Percentiles rank a stretch among this genome's conserved stretches.
phyloP scores from a whole-genome alignment of 2,113 vertebrate genomes.

The Mystacornis crossleyi region DNA sequence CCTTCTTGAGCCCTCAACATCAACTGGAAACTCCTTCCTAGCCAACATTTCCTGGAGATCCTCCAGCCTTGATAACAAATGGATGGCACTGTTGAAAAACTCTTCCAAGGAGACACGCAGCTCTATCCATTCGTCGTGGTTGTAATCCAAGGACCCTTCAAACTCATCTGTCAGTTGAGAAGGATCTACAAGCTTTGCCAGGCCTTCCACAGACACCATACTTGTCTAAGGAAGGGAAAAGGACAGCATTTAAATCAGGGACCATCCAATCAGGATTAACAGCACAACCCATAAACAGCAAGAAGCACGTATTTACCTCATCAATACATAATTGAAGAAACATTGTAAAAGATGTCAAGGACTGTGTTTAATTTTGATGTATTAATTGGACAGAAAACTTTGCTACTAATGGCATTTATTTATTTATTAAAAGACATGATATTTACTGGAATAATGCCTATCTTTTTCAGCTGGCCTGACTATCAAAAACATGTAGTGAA shows the following conservation, averaged over 20 bases:
- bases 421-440: not conserved
- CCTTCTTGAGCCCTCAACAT: constrained; percentile 93
- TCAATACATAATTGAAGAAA: not conserved
- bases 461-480: not conserved
- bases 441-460: not conserved
- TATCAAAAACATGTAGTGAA: not conserved
- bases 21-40: constrained; percentile 94
- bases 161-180: constrained; percentile 98
- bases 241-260: not conserved
- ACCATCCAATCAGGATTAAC: not conserved
- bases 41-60: constrained; percentile 96
- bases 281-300: not conserved
- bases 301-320: not conserved
- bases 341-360: not conserved
- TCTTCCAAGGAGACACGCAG: constrained; percentile 93
- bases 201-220: constrained; percentile 97
- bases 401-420: not conserved
- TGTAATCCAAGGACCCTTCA: constrained; percentile 95
- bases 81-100: constrained; percentile 92
- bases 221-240: constrained; percentile 82
- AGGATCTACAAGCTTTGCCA: constrained; percentile 95
- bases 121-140: constrained; percentile 98
- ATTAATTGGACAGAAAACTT: not conserved
- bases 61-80: constrained; percentile 92
- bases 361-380: not conserved